Percentiles rank a stretch among this genome's conserved stretches.
Conservation (phyloP, 2,888 invertebrate species). For the Lithosia quadra region DNA sequence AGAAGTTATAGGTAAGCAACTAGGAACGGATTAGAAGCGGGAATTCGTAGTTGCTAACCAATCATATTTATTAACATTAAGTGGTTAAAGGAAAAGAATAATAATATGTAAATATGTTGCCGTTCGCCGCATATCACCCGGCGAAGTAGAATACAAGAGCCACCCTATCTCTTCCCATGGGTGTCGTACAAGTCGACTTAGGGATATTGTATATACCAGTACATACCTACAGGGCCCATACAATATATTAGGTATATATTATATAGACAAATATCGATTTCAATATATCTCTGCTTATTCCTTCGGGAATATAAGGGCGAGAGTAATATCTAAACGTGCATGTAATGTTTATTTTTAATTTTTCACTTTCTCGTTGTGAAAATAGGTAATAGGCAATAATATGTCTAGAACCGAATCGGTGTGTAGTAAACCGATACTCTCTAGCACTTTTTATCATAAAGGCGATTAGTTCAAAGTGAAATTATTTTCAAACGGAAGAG, state of each 20-base stretch:
- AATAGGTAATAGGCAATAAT: background rate
- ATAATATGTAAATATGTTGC: background rate
- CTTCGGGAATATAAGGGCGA: background rate
- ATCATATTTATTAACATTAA: background rate
- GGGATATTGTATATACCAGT: background rate
- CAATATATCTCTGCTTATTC: slow-evolving; percentile 1
- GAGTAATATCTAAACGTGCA: background rate
- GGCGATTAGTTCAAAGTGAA: background rate
- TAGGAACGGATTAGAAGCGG: too few relatives aligned
- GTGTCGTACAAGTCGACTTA: slow-evolving; percentile 9
- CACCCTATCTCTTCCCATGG: slow-evolving; percentile 4
- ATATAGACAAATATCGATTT: background rate
- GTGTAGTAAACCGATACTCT: background rate
- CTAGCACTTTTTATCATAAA: background rate
- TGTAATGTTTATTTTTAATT: background rate
- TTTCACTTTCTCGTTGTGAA: background rate
- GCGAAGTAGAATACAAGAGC: background rate
- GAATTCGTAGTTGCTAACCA: too few relatives aligned
- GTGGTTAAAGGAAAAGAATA: too few relatives aligned
- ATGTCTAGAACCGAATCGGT: background rate
- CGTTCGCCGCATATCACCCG: background rate
- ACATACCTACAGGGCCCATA: background rate
- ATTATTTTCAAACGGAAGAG: background rate
- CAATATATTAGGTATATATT: too few relatives aligned
- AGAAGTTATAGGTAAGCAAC: too few relatives aligned